Evolutionary conservation across 1,140 invertebrate genomes (phyloP), one percentile per base, ranked within the genome.

Genomic region (Chrysoperla carnea): DNA sequence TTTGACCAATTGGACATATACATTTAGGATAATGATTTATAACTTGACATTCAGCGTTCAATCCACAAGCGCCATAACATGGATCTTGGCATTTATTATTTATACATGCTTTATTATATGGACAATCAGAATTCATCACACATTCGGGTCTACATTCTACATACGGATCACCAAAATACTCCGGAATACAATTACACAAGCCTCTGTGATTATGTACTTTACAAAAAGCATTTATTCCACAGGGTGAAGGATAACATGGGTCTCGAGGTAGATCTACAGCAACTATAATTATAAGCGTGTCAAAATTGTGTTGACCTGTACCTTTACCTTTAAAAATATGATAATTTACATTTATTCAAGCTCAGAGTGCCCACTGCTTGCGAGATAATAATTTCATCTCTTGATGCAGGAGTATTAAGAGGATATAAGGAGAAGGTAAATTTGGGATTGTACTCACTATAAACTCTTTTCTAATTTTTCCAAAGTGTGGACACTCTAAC

Each of bases 161-260:
- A 50, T 88, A 84, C 3, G 85, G 83, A 67, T 90, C 83, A 39
- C 86, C 86, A 49, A 73, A 74, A 60, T 84, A 89, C 46, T 84
- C 79, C 44, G 77, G 68, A 49, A 84, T 56, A 61, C 85, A 89
- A 44, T 70, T 74, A 59, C 86, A 90, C 41, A 81, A 81, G 47
- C 83, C 78, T 50, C 72, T 78, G 52, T 78, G 79, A 49, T 80
- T 75, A 50, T 66, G 66, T 61, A 87, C 81, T 53, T 73, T 76
- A 63, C 85, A 89, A 43, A 85, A 63, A 36, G 80, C 76, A 62
- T 86, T 86, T 29, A 75, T 64, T 44, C 85, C 85, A 58, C 85
- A 89, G 23, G 83, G 84, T 40, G 80, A 82, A 51, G 84, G 83
- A 58, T 81, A 75, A 57, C 84, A 87, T 49, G 82, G 81, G 53